Conservation (phyloP, 2,113 vertebrate species). For the Phrynosoma platyrhinos region DNA sequence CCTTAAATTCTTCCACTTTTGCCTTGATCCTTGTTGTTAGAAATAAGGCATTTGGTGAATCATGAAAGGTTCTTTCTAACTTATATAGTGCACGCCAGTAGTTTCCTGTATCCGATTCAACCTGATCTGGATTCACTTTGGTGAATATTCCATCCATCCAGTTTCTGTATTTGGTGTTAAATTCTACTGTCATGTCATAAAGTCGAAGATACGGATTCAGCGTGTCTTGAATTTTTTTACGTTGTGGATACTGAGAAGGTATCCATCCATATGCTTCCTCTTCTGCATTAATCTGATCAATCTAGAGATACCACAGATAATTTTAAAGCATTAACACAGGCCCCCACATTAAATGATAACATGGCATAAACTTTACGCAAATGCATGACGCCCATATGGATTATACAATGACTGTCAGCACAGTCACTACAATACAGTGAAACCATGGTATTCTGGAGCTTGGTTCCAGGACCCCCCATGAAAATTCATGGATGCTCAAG, state of each 20-base stretch:
- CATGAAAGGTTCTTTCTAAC: slow-evolving; percentile 82
- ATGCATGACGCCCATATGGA: background rate
- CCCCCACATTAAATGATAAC: background rate
- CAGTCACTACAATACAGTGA: background rate
- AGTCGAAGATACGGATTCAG: slow-evolving; percentile 85
- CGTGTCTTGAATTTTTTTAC: slow-evolving; percentile 82
- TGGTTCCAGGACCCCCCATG: too few relatives aligned
- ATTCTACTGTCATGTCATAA: slow-evolving; percentile 82
- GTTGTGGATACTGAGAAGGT: slow-evolving; percentile 83
- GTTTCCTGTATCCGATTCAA: slow-evolving; percentile 82
- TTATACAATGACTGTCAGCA: background rate
- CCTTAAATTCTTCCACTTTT: slow-evolving; percentile 85
- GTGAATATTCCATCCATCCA: slow-evolving; percentile 84
- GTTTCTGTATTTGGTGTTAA: slow-evolving; percentile 74
- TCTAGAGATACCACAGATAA: slow-evolving; percentile 71
- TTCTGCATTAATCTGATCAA: slow-evolving; percentile 87
- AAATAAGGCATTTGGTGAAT: slow-evolving; percentile 79
- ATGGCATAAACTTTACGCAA: background rate
- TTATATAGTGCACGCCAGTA: slow-evolving; percentile 85
- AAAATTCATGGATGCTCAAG: too few relatives aligned
- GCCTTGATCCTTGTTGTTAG: slow-evolving; percentile 78
- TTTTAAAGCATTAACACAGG: slow-evolving; percentile 1
- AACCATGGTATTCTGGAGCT: too few relatives aligned
- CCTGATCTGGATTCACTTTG: slow-evolving; percentile 85
- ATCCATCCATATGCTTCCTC: slow-evolving; percentile 88